Evolutionary conservation across 2,113 vertebrate species (phyloP).

Genomic region (Vidua chalybeata): DNA sequence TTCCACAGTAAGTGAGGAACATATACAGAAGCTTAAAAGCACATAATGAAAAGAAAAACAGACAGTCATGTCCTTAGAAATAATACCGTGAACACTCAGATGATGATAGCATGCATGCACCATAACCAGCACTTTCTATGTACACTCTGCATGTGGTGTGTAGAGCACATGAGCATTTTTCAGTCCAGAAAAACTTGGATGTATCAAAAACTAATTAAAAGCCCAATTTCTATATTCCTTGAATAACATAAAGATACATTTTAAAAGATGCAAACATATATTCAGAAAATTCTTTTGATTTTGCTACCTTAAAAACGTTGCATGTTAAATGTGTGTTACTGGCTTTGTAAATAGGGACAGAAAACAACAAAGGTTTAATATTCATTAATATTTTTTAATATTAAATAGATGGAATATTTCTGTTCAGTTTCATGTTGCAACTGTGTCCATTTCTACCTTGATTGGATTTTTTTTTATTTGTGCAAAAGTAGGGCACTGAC

Average conservation of each 20-base stretch:
- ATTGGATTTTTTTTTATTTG: not conserved
- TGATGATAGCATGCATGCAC: not conserved
- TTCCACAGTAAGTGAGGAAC: not conserved
- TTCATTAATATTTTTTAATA: not conserved
- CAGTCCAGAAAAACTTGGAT: not conserved
- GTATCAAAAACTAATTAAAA: not conserved
- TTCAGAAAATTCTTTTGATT: not conserved
- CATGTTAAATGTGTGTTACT: not conserved
- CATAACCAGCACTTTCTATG: not conserved
- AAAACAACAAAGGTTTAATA: not conserved
- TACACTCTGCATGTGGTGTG: not conserved
- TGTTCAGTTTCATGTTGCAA: not conserved
- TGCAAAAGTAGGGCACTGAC: not conserved
- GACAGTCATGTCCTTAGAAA: not conserved
- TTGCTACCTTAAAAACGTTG: not conserved
- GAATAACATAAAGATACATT: not conserved
- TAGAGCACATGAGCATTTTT: rapidly evolving
- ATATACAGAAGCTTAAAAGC: not conserved
- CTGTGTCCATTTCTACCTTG: not conserved
- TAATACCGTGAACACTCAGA: not conserved
- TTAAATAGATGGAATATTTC: not conserved
- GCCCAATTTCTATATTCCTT: not conserved
- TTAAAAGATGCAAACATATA: not conserved
- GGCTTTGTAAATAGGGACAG: not conserved
- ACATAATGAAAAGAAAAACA: not conserved